Evolutionary conservation across 2,797 vertebrate genomes (phyloP).

Genomic region (Ara ararauna): DNA sequence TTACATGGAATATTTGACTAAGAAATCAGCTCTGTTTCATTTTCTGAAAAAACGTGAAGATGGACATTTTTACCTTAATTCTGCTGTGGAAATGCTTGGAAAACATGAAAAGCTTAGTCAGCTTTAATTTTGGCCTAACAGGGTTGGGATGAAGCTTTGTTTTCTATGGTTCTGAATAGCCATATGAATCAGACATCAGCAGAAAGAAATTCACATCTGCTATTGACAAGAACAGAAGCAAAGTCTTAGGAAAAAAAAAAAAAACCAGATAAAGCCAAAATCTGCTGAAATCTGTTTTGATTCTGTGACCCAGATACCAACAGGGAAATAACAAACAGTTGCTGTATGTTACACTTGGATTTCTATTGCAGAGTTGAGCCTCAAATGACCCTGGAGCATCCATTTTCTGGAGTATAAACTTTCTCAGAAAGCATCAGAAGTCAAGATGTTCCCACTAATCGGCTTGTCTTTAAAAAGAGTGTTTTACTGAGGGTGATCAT

Average conservation of each 20-base stretch:
- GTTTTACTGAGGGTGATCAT: background rate
- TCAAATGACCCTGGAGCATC: conserved; percentile 8
- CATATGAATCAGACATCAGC: background rate
- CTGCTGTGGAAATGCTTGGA: background rate
- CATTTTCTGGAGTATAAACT: background rate
- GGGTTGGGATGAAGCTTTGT: background rate
- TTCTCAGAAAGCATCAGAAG: conserved; percentile 8
- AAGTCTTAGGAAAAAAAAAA: background rate
- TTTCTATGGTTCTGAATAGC: background rate
- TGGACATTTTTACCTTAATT: background rate
- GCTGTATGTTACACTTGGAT: conserved; percentile 12
- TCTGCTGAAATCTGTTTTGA: conserved; percentile 6
- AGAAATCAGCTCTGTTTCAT: background rate
- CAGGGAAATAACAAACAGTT: conserved; percentile 18
- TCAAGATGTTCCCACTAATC: background rate
- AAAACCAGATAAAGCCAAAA: background rate
- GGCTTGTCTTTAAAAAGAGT: background rate
- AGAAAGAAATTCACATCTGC: background rate
- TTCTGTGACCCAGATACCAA: conserved; percentile 46
- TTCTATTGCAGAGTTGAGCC: background rate
- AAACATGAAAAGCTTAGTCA: background rate
- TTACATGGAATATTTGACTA: background rate
- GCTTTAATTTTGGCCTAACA: background rate
- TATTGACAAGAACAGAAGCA: background rate
- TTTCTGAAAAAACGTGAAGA: background rate